These are phyloP conservation scores for Cephalopachus bancanus DNA, from an alignment of 2,797 vertebrate genomes.

Conservation along the genomic window DNA sequence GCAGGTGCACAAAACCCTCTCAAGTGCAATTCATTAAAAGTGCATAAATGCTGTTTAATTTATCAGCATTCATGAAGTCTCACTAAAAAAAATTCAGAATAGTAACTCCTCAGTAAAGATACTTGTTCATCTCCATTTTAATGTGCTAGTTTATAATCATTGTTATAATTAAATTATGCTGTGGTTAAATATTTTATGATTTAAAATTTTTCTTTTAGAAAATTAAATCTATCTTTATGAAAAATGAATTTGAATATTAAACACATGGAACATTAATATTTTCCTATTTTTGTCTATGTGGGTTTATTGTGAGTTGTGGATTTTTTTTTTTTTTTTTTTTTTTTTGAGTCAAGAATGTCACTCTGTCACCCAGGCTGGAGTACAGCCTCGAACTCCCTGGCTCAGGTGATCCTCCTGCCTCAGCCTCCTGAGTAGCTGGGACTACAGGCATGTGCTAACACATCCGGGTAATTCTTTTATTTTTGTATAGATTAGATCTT, in stretches of 20 bases:
- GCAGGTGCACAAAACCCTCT: slow-evolving; percentile 24
- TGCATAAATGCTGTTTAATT: slow-evolving; percentile 11
- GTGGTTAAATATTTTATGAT: neutral
- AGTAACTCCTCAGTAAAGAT: neutral
- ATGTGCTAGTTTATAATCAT: neutral
- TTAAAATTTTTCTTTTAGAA: neutral
- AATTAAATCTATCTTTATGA: neutral
- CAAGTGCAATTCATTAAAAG: slow-evolving; percentile 47
- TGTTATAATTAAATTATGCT: neutral
- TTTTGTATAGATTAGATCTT: too few relatives aligned
- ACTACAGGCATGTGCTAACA: too few relatives aligned
- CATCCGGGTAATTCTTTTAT: too few relatives aligned
- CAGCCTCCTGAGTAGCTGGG: too few relatives aligned
- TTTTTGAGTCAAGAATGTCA: too few relatives aligned
- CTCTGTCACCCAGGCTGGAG: too few relatives aligned
- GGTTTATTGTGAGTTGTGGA: neutral
- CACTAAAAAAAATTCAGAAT: neutral
- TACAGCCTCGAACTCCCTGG: too few relatives aligned
- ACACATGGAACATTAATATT: neutral
- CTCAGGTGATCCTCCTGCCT: too few relatives aligned
- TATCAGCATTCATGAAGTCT: neutral
- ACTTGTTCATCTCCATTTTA: neutral
- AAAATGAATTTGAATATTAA: neutral
- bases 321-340: too few relatives aligned
- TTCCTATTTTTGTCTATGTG: neutral